Evolutionary conservation across 2,888 invertebrate species (phyloP), one percentile per base, ranked within the genome.

Genomic region (Synergus gifuensis): DNA sequence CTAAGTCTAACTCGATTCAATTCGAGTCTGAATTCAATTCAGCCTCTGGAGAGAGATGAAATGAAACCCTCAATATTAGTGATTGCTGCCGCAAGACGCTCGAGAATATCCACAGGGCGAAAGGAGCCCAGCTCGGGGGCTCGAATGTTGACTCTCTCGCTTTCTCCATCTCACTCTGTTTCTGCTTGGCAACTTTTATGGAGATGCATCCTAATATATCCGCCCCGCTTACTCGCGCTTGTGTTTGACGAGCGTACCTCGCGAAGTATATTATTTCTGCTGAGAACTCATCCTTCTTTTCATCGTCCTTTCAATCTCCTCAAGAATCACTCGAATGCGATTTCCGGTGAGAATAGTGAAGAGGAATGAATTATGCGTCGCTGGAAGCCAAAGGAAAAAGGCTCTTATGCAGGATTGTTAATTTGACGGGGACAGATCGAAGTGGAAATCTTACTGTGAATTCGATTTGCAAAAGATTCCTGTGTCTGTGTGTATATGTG

Each of bases 191-290:
- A 91, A 91, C 91, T 92, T 92, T 92, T 91, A 92, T 92, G 91
- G 91, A 92, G 91, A 91, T 91, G 92, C 92, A 91, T 91, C 90
- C 91, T 91, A 91, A 92, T 92, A 92, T 91, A 92, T 91, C 91
- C 91, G 88, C 85, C 88, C 87, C 87, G 90, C 90, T 90, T 91
- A 90, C 91, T 91, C 90, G 89, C 90, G 90, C 90, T 91, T 91
- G 91, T 91, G 91, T 92, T 92, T 92, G 92, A 91, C 91, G 91
- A 91, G 90, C 91, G 89, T 89, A 88, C 88, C 89, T 88, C 86
- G 88, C 89, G 87, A 90, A 89, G 90, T 90, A 90, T 90, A 90
- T 90, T 90, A 91, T 91, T 90, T 87, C 85, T 79, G 83, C 80
- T 83, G 85, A 86, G 87, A 87, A 83, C 86, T 84, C 85, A 82